Evolutionary conservation across 2,113 vertebrate genomes (phyloP), one percentile per base, ranked within the genome.

Genomic region (Phaethon lepturus): DNA sequence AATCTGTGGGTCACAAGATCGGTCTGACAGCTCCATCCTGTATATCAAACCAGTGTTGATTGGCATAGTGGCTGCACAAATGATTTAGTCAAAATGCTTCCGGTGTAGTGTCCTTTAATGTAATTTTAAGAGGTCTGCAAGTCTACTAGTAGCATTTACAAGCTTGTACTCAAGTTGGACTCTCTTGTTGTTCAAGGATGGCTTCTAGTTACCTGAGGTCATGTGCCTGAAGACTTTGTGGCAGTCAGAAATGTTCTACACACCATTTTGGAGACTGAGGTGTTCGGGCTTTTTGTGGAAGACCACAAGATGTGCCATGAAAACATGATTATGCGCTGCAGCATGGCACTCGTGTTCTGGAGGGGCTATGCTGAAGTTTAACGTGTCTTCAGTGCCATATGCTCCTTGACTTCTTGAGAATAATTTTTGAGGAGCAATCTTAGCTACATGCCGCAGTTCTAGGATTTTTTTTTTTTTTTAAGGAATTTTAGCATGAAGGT

Each of bases 71-170:
- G 29, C 74, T 91, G 49, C 17, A 25, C 59, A 64, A 77, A 59
- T 74, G 83, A 33, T 23, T 66, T 69, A 11, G 38, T 88, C 50
- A 59, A 86, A 92, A 80, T 33, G 4, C 38, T 88, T 88, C 47
- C 18, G 50, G 25, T 64, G 64, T 79, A 40, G 64, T 38, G 35
- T 31, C 35, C 3, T 78, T 44, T 85, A 45, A 56, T 58, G 22
- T 79, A 62, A 50, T 92, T 82, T 91, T 33, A 80, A 90, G 35
- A 83, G 28, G 13, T 40, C 71, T 92, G 38, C 13, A 66, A 73
- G 24, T 79, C 53, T 69, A 59, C 42, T 20, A 45, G 69, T 33
- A 73, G 22, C 10, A 11, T 79, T 89, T 94, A 35, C 33, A 73
- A 49, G 5, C 20, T 79, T n/a, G 19, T 73, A 53, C 28, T 62